Percentiles rank a stretch among this genome's conserved stretches.
phyloP scores from a whole-genome alignment of 2,888 invertebrate genomes.

The Drosophila mayaguana region DNA sequence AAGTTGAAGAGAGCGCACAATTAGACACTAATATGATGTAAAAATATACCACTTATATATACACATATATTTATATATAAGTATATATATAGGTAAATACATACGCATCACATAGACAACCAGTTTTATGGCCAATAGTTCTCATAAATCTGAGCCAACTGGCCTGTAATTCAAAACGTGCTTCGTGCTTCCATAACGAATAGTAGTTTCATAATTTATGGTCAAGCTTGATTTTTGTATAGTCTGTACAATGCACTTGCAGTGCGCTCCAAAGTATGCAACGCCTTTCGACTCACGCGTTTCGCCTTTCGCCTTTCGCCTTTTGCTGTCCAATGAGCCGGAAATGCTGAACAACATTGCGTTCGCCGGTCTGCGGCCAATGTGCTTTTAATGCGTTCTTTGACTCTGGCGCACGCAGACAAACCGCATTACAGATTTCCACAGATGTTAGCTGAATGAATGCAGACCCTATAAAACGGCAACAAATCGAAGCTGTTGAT shows the following conservation, averaged over 20 bases:
- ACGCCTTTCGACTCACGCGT: constrained; percentile 48
- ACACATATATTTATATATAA: not conserved
- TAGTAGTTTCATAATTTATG: constrained; percentile 63
- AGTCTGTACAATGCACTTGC: constrained; percentile 16
- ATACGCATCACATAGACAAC: constrained; percentile 14
- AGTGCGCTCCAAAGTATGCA: constrained; percentile 33
- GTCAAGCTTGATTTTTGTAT: constrained; percentile 56
- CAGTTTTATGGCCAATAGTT: constrained; percentile 64
- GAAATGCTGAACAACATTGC: constrained; percentile 58
- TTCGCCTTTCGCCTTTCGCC: constrained; percentile 40
- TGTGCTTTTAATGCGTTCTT: constrained; percentile 81
- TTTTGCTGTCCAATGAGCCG: constrained; percentile 68
- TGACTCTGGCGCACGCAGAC: constrained; percentile 60
- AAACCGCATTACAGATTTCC: not conserved
- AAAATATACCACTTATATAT: not conserved
- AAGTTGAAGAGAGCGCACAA: constrained; percentile 39
- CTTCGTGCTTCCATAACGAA: constrained; percentile 39
- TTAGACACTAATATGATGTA: constrained; percentile 52
- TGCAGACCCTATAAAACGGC: not conserved
- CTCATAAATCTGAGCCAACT: constrained; percentile 60
- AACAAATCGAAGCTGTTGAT: constrained; percentile 24
- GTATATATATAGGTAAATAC: not conserved
- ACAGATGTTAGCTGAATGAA: not conserved
- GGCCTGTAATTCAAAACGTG: constrained; percentile 64
- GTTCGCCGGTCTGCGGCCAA: constrained; percentile 53